Evolutionary conservation across 2,797 vertebrate genomes (phyloP).

Genomic region (Neomorphus geoffroyi): DNA sequence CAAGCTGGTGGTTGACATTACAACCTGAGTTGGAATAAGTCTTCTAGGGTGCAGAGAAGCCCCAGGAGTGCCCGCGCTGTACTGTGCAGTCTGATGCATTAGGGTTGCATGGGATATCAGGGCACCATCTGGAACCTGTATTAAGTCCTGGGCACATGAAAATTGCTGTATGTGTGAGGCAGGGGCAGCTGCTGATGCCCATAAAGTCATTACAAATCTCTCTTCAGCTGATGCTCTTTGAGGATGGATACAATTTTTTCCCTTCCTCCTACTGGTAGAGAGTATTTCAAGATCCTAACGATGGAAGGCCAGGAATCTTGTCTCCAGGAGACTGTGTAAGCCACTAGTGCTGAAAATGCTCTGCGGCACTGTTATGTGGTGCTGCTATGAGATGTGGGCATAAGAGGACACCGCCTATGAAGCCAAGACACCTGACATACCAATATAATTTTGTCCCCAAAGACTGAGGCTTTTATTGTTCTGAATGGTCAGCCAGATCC

Average conservation of each 20-base stretch:
- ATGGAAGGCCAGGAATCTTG: not conserved
- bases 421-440: not conserved
- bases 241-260: not conserved
- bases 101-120: not conserved
- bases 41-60: not conserved
- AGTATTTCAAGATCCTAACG: not conserved
- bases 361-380: not conserved
- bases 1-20: not conserved
- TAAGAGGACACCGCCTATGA: not conserved
- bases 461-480: not conserved
- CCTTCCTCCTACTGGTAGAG: not conserved
- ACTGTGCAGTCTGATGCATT: not conserved
- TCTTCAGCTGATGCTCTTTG: not conserved
- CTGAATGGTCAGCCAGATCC: not conserved
- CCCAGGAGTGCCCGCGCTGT: too few relatives aligned
- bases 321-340: not conserved
- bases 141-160: not conserved
- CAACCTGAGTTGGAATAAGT: not conserved
- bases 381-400: not conserved
- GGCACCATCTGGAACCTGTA: not conserved
- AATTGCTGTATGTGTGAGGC: not conserved
- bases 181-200: not conserved
- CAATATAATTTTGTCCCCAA: not conserved
- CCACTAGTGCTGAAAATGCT: not conserved
- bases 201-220: not conserved